Percentiles rank a stretch among this genome's conserved stretches.
Evolutionary conservation across 2,888 invertebrate genomes (phyloP).

Genomic region (Ochropacha duplaris): DNA sequence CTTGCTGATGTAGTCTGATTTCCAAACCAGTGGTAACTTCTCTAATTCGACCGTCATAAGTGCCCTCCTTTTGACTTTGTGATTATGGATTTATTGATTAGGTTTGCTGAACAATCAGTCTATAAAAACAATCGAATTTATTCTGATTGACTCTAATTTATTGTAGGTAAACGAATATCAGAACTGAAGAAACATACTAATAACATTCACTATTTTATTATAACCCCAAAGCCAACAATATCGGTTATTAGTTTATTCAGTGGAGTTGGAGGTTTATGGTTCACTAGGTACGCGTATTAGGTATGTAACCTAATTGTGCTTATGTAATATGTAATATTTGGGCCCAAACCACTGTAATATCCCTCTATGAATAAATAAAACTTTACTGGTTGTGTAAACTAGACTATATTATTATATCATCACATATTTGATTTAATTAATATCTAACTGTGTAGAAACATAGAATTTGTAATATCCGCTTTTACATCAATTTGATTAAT

Average conservation of each 20-base stretch:
- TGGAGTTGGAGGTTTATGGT: not conserved
- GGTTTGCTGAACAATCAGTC: not conserved
- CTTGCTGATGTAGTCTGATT: no score
- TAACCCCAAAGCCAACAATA: constrained; percentile 2
- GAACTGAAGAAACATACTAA: not conserved
- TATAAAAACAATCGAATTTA: not conserved
- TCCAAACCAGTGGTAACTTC: no score
- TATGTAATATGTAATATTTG: not conserved
- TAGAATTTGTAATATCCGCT: not conserved
- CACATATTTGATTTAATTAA: no score
- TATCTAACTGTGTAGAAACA: no score
- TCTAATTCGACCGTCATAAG: no score
- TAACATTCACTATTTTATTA: not conserved
- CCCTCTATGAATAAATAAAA: constrained; percentile 2
- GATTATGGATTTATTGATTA: no score
- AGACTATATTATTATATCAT: not conserved
- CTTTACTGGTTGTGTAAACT: not conserved
- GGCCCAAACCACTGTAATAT: not conserved
- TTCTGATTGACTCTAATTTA: not conserved
- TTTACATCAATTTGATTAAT: not conserved
- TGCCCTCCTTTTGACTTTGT: no score
- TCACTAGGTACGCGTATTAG: not conserved
- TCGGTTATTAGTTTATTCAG: constrained; percentile 5
- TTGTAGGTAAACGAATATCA: not conserved
- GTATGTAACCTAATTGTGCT: not conserved